Percentiles rank a stretch among this genome's conserved stretches.
Conservation (phyloP, 2,888 invertebrate genomes). For the Baccha elongata region DNA sequence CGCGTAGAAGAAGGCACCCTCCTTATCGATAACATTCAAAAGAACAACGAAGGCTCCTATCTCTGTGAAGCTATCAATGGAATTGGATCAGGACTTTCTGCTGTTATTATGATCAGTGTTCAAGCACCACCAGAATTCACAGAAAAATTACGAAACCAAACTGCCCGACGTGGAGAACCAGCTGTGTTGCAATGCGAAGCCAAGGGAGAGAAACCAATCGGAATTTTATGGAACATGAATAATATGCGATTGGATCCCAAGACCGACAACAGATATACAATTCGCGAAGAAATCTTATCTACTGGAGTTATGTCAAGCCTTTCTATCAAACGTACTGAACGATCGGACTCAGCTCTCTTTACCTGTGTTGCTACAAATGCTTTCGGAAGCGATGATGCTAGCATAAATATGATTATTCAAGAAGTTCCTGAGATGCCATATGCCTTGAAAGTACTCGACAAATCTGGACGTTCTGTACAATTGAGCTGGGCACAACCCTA, state of each 20-base stretch:
- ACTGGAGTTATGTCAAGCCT: constrained; percentile 94
- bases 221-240: constrained; percentile 97
- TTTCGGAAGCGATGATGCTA: constrained; percentile 97
- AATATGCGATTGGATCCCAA: constrained; percentile 95
- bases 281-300: constrained; percentile 92
- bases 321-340: constrained; percentile 94
- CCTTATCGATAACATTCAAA: constrained; percentile 94
- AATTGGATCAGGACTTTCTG: constrained; percentile 96
- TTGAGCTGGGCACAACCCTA: constrained; percentile 96
- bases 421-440: constrained; percentile 92
- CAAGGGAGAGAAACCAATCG: constrained; percentile 96
- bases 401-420: constrained; percentile 97
- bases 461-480: constrained; percentile 94
- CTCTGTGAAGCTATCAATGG: constrained; percentile 98
- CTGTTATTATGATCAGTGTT: constrained; percentile 95
- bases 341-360: constrained; percentile 94
- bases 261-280: constrained; percentile 92
- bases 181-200: constrained; percentile 96
- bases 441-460: constrained; percentile 93
- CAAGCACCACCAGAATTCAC: constrained; percentile 98
- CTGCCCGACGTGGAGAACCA: constrained; percentile 94
- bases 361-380: constrained; percentile 97
- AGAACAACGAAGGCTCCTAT: constrained; percentile 96
- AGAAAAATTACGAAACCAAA: constrained; percentile 95
- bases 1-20: constrained; percentile 97